A percentile compares a stretch with the other conserved stretches of the same genome.
These are phyloP conservation scores for Amblyornis subalaris DNA, from an alignment of 2,113 vertebrate species.

Conservation along the genomic window DNA sequence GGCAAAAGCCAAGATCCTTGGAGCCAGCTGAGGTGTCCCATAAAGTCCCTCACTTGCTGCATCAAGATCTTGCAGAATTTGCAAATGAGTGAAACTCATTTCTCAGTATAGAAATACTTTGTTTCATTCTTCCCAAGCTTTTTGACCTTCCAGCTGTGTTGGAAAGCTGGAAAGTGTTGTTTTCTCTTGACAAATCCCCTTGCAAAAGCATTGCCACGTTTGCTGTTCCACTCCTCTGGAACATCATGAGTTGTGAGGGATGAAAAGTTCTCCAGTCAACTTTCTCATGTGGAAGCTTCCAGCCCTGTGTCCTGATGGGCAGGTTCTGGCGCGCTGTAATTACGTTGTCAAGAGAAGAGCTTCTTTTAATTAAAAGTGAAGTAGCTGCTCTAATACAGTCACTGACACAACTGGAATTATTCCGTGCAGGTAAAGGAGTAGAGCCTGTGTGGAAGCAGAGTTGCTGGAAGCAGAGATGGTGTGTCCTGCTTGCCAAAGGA, in stretches of 20 bases:
- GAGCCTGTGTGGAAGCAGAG: neutral
- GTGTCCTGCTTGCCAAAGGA: accelerated
- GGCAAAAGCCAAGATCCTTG: neutral
- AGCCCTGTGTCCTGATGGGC: neutral
- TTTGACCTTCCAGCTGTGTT: neutral
- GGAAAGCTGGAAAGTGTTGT: neutral
- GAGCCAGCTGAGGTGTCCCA: neutral
- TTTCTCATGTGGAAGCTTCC: neutral
- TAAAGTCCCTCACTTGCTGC: neutral
- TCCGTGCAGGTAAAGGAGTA: neutral
- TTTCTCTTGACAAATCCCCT: neutral
- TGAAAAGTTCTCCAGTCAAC: neutral
- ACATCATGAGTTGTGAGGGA: neutral
- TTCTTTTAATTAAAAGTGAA: neutral
- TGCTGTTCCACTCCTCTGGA: neutral
- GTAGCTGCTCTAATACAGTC: neutral
- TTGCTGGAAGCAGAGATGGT: neutral
- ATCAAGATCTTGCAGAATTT: neutral
- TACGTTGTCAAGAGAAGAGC: neutral
- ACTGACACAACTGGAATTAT: neutral
- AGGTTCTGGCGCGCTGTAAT: neutral
- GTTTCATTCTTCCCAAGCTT: neutral
- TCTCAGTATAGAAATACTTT: neutral
- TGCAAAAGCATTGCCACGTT: neutral
- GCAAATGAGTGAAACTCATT: neutral